Percentiles rank a stretch among this genome's conserved stretches.
Evolutionary conservation across 2,113 vertebrate species (phyloP).

Genomic region (Xenopus tropicalis): UCB_Xtro_10.0 CM004444.2:120800001-120800500

Average conservation of each 20-base stretch:
- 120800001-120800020: too few relatives aligned
- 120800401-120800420: too few relatives aligned
- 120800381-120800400: slow-evolving; percentile 17
- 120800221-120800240: slow-evolving; percentile 90
- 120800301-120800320: slow-evolving; percentile 71
- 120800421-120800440: too few relatives aligned
- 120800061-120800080: slow-evolving; percentile 75
- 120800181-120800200: slow-evolving; percentile 81
- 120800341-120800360: slow-evolving; percentile 63
- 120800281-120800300: slow-evolving; percentile 83
- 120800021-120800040: too few relatives aligned
- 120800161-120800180: slow-evolving; percentile 86
- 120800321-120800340: slow-evolving; percentile 55
- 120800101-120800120: slow-evolving; percentile 79
- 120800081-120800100: slow-evolving; percentile 87
- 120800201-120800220: slow-evolving; percentile 89
- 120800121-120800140: slow-evolving; percentile 78
- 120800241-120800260: slow-evolving; percentile 68
- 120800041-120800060: too few relatives aligned
- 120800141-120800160: slow-evolving; percentile 85
- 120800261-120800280: slow-evolving; percentile 77
- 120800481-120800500: too few relatives aligned
- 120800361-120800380: slow-evolving; percentile 51
- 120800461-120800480: too few relatives aligned
- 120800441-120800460: too few relatives aligned